Conservation (phyloP, 2,888 invertebrate species). For the Yponomeuta evonymella region DNA sequence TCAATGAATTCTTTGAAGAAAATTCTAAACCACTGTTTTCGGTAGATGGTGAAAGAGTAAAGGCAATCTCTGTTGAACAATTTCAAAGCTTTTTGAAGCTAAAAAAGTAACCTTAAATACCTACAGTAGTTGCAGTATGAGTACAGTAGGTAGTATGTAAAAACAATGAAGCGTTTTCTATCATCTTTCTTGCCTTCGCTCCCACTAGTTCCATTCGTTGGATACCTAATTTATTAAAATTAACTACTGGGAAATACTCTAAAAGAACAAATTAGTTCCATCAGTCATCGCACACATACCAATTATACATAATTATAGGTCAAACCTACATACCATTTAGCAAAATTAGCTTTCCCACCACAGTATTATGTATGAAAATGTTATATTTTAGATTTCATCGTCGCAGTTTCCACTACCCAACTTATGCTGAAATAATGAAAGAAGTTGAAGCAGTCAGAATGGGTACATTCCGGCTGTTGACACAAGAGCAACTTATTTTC, state of each 20-base stretch:
- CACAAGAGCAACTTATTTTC: constrained; percentile 55
- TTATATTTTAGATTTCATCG: constrained; percentile 48
- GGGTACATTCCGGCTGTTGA: constrained; percentile 42
- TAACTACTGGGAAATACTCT: too few relatives aligned
- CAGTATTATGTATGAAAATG: background rate
- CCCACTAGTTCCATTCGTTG: too few relatives aligned
- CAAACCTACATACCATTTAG: too few relatives aligned
- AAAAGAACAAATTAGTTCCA: too few relatives aligned
- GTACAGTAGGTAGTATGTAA: too few relatives aligned
- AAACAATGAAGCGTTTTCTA: too few relatives aligned
- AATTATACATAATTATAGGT: too few relatives aligned
- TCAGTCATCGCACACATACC: too few relatives aligned
- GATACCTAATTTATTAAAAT: too few relatives aligned
- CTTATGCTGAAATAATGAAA: constrained; percentile 54
- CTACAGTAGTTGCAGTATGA: background rate
- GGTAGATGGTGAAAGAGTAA: constrained; percentile 40
- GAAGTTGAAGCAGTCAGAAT: constrained; percentile 51
- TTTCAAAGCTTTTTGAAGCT: constrained; percentile 46
- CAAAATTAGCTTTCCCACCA: too few relatives aligned
- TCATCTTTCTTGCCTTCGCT: too few relatives aligned
- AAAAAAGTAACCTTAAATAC: constrained; percentile 43
- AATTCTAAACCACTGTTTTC: constrained; percentile 42
- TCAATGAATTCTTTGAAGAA: constrained; percentile 50
- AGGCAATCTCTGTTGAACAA: constrained; percentile 53
- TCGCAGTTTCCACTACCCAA: constrained; percentile 54